These are phyloP conservation scores for Corythornis madagascariensis DNA, from an alignment of 2,113 vertebrate species.

Conservation along the genomic window DNA sequence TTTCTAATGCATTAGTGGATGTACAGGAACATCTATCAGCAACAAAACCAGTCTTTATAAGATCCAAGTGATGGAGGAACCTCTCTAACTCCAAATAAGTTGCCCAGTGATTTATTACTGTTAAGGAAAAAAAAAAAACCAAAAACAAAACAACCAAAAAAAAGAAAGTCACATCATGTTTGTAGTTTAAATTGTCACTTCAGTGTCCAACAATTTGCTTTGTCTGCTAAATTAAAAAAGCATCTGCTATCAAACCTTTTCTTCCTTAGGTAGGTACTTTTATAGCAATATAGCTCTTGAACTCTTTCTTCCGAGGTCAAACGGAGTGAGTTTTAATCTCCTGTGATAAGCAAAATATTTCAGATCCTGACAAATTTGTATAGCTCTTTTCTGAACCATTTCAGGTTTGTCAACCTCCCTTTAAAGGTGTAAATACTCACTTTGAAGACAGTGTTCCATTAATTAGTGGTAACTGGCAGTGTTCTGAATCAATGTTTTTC, in stretches of 20 bases:
- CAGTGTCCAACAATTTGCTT: background rate
- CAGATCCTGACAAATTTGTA: background rate
- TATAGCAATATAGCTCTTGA: background rate
- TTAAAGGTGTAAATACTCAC: background rate
- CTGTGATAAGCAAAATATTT: background rate
- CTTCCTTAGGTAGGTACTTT: background rate
- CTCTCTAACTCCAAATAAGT: background rate
- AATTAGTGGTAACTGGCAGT: background rate
- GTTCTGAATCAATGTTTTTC: background rate
- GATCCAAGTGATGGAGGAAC: background rate
- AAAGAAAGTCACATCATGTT: background rate
- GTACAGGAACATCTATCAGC: background rate
- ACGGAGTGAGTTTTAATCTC: background rate
- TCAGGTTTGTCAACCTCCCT: background rate
- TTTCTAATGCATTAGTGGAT: background rate
- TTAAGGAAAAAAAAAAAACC: background rate
- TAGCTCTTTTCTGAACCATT: background rate
- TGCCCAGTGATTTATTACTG: background rate
- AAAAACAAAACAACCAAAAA: too few relatives aligned
- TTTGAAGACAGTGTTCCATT: background rate
- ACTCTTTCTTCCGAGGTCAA: background rate
- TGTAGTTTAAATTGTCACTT: background rate
- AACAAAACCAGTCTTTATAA: background rate
- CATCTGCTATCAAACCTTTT: background rate
- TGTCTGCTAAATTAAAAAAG: background rate